Conservation (phyloP, 2,888 invertebrate genomes). For the Scaptomyza polygonia region DNA sequence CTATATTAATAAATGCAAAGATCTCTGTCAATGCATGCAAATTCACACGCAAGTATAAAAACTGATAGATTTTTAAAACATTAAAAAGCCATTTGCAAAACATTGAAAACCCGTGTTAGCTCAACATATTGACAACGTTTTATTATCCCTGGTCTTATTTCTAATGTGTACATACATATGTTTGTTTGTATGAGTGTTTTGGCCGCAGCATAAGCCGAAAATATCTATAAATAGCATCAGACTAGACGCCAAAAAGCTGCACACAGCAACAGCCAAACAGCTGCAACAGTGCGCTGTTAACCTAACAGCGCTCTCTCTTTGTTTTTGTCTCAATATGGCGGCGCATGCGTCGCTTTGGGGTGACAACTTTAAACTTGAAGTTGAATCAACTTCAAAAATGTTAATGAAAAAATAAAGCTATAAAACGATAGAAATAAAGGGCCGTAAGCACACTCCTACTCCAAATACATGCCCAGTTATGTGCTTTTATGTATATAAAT, state of each 20-base stretch:
- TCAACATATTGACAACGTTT: background rate
- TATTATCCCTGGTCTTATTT: constrained; percentile 17
- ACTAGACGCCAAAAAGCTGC: constrained; percentile 44
- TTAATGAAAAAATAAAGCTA: constrained; percentile 75
- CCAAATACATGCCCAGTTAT: constrained; percentile 9
- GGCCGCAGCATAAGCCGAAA: constrained; percentile 38
- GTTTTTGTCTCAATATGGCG: constrained; percentile 14
- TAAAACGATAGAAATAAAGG: constrained; percentile 58
- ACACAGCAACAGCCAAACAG: constrained; percentile 32
- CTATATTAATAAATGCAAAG: background rate
- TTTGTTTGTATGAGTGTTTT: constrained; percentile 1
- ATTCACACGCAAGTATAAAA: background rate
- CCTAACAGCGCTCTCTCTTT: constrained; percentile 27
- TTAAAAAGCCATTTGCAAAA: background rate
- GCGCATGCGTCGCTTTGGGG: constrained; percentile 63
- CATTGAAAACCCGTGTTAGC: background rate
- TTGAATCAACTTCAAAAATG: constrained; percentile 67
- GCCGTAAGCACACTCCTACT: constrained; percentile 33
- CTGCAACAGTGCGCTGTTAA: constrained; percentile 22
- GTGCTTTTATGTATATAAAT: background rate
- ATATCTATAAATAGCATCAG: constrained; percentile 57
- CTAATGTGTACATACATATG: background rate
- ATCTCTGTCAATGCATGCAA: background rate
- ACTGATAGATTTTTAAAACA: background rate
- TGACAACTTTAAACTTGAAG: constrained; percentile 46